Conservation (phyloP, 1,140 invertebrate genomes). For the Zaprionus vittiger region DNA sequence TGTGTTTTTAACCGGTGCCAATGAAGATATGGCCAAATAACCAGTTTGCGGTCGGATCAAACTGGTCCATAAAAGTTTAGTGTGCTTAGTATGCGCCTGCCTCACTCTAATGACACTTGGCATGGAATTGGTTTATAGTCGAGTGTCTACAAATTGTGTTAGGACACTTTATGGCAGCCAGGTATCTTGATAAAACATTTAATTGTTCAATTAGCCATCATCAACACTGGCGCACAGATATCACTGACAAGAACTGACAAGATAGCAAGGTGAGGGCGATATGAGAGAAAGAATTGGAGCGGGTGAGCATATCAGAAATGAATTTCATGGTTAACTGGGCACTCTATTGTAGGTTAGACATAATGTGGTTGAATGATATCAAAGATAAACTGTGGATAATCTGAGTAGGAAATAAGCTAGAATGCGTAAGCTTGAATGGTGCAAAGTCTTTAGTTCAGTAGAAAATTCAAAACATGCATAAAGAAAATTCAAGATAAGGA, state of each 20-base stretch:
- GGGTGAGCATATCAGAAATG: not conserved
- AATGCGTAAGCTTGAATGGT: too few species aligned
- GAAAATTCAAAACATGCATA: too few species aligned
- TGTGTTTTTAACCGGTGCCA: conserved; percentile 48
- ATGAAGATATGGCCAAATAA: conserved; percentile 43
- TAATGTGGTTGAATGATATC: not conserved
- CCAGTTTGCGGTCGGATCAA: conserved; percentile 25
- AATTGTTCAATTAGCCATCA: conserved; percentile 39
- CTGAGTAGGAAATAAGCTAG: not conserved
- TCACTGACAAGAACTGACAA: not conserved
- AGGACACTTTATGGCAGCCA: conserved; percentile 3
- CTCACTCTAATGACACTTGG: conserved; percentile 18
- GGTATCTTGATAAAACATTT: conserved; percentile 25
- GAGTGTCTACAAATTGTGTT: conserved; percentile 38
- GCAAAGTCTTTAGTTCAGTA: too few species aligned
- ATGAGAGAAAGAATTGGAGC: not conserved
- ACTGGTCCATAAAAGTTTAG: conserved; percentile 16
- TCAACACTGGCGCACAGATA: conserved; percentile 12
- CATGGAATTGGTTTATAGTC: conserved; percentile 14
- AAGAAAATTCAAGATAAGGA: not conserved
- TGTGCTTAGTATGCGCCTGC: not conserved
- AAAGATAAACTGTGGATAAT: not conserved
- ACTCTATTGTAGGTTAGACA: not conserved
- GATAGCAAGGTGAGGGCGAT: not conserved
- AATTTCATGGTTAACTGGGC: not conserved